Conservation (phyloP, 1,140 invertebrate genomes). For the Pentalonia nigronervosa region DNA sequence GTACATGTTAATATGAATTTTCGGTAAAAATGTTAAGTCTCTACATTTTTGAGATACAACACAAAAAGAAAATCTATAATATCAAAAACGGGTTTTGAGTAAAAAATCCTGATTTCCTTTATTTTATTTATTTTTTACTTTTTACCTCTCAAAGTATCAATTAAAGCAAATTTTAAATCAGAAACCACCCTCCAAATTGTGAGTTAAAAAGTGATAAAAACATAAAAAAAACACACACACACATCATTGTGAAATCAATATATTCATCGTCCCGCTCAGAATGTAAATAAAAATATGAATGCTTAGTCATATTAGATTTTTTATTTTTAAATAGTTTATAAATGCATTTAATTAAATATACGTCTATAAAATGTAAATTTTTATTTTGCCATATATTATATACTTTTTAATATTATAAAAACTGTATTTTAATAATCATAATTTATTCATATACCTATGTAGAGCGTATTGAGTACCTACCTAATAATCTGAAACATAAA, state of each 20-base stretch:
- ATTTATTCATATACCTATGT: not conserved
- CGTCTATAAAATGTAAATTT: not conserved
- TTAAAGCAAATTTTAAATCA: not conserved
- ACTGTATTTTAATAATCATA: not conserved
- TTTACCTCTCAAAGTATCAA: not conserved
- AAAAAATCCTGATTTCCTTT: too few species aligned
- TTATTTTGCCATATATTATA: not conserved
- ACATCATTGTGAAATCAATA: not conserved
- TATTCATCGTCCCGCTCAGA: not conserved
- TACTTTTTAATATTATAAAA: not conserved
- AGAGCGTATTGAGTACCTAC: not conserved
- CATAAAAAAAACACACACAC: not conserved
- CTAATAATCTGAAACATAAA: too few species aligned
- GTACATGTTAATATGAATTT: not conserved
- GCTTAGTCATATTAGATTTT: not conserved
- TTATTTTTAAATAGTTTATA: not conserved
- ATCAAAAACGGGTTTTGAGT: too few species aligned
- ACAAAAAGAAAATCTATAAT: too few species aligned
- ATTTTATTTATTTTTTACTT: not conserved
- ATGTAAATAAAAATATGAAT: not conserved
- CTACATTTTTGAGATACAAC: not conserved
- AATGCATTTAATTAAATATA: not conserved
- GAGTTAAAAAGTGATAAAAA: not conserved
- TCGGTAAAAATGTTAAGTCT: not conserved
- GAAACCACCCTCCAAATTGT: not conserved